phyloP scores from a whole-genome alignment of 2,797 vertebrate species.

The Pantherophis alleghaniensis region DNA sequence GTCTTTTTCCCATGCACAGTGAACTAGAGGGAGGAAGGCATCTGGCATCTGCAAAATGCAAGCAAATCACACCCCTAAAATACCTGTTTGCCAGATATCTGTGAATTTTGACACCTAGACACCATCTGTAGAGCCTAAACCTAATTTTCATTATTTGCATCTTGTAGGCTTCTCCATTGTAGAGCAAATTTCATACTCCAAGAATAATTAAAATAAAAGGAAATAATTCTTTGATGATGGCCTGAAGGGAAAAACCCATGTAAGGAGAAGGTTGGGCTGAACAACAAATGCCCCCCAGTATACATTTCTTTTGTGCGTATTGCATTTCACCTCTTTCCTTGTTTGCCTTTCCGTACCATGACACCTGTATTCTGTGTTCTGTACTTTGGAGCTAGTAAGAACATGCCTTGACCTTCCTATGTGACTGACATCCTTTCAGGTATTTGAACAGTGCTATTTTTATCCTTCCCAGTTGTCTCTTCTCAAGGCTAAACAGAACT shows the following conservation, averaged over 20 bases:
- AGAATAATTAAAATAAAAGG: conserved; percentile 53
- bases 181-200: conserved; percentile 57
- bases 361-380: not conserved
- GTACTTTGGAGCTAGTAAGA: not conserved
- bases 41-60: conserved; percentile 61
- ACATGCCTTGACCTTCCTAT: not conserved
- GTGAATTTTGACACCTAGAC: conserved; percentile 59
- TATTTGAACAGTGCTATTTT: not conserved
- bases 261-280: conserved; percentile 30
- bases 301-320: conserved; percentile 7
- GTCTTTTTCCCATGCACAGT: conserved; percentile 49
- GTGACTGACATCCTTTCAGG: not conserved
- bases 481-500: not conserved
- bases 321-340: conserved; percentile 15
- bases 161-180: conserved; percentile 65
- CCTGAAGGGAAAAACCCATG: conserved; percentile 49
- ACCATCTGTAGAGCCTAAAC: conserved; percentile 66
- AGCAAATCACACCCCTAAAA: conserved; percentile 48
- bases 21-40: conserved; percentile 37
- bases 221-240: conserved; percentile 33
- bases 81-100: conserved; percentile 72
- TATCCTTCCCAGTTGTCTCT: not conserved
- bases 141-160: conserved; percentile 74
- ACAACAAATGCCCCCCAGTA: conserved; percentile 25
- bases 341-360: not conserved